Conservation (phyloP, 2,888 invertebrate species). For the Piscicola geometra region DNA sequence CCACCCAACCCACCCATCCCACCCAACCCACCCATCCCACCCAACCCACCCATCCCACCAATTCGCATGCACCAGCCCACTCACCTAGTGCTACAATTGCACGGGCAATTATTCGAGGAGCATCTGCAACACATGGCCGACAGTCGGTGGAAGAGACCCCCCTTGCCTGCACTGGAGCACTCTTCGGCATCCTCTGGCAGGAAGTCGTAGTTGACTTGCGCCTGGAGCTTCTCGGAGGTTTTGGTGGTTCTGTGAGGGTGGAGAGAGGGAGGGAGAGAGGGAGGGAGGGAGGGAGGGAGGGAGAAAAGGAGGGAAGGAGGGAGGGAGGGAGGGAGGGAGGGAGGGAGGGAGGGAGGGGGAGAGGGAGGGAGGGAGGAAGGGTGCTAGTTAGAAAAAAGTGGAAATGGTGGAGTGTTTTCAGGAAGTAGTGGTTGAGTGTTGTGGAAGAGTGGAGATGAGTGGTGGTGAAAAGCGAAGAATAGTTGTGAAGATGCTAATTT, state of each 20-base stretch:
- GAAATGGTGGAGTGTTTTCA: too few species aligned
- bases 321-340: conserved; percentile 6
- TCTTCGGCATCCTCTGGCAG: conserved; percentile 54
- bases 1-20: too few species aligned
- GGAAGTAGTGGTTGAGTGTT: too few species aligned
- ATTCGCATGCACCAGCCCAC: not conserved
- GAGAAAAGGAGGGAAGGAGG: not conserved
- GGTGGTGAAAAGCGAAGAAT: too few species aligned
- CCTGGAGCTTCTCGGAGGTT: conserved; percentile 47
- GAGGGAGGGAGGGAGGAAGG: not conserved
- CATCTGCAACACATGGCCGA: not conserved
- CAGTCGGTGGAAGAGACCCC: not conserved
- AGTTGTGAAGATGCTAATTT: too few species aligned
- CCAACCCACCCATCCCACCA: too few species aligned
- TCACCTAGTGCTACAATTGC: conserved; percentile 26
- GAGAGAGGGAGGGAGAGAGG: not conserved
- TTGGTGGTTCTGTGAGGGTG: conserved; percentile 8
- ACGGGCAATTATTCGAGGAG: conserved; percentile 7
- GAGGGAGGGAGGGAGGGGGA: conserved; percentile 8
- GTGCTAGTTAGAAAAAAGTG: not conserved
- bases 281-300: not conserved
- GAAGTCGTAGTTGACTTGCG: conserved; percentile 51
- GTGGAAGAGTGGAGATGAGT: too few species aligned
- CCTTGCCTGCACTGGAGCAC: conserved; percentile 40
- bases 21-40: too few species aligned